Base-by-base conservation (phyloP, 2,797 vertebrate species). In the Xiphophorus birchmanni region DNA sequence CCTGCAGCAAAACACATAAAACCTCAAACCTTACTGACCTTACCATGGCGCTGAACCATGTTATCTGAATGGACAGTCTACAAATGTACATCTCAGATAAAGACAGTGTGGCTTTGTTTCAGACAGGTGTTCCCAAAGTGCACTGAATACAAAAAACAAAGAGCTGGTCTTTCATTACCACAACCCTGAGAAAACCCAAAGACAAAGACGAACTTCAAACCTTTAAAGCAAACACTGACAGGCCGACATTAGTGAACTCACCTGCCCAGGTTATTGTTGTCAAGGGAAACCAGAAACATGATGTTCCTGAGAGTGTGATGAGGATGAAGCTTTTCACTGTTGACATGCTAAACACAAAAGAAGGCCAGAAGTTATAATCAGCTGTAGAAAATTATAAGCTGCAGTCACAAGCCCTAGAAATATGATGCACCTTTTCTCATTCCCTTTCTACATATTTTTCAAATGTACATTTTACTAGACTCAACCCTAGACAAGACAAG, bases 231-330 rank as follows among this genome's bases (percentile, higher is more conserved):
- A 37, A 37, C 15, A 67, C 63, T 40, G 21, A 21, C 63, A 21
- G 18, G 1, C 18, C 0, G 23, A 52, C 32, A 7, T 37, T 1
- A 29, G 29, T 5, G 4, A 5, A 40, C 96, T 97, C 94, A 99
- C 98, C 98, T 97, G 94, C 98, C 98, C 90, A 99, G 95, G 91
- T 96, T 97, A 87, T 96, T 93, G 2, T 98, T 98, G 90, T 96
- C 96, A 0, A 97, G 95, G 85, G 97, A 96, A 86, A 99, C 97
- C 93, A 99, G 94, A 88, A 99, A 98, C 97, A 98, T 99, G 78
- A 99, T 96, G 94, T 99, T 99, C 95, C 98, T 97, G 92, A 99
- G 95, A 42, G 98, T 99, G 80, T 99, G 98, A 88, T 99, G 97
- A 23, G 98, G 98, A 90, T 99, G 98, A 75, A 99, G 95, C 82